Evolutionary conservation across 1,140 invertebrate genomes (phyloP), one percentile per base, ranked within the genome.

Genomic region (Mylabris phalerata): DNA sequence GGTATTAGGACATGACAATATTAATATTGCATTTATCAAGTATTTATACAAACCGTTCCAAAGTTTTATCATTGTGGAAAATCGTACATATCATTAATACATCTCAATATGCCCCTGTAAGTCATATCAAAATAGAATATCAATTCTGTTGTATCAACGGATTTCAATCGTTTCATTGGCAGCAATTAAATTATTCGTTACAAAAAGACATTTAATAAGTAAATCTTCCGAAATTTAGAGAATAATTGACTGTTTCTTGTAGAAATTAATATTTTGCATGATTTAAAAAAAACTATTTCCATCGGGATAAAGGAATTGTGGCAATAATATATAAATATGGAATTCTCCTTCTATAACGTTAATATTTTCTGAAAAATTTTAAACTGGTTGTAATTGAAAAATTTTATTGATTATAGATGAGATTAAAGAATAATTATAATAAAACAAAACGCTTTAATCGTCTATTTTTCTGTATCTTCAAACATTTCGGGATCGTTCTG

Each of bases 401-500:
- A 46, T 38, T 55, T 48, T 55, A 48, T 32, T 43, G 39, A 56
- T 32, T 7, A 32, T 32, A 32, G 32, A 32, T 32, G 32, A 32
- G 19, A 19, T 19, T 32, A 32, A 32, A 32, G 32, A 32, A 2
- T 19, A 19, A 32, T 32, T 32, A 32, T 5, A 32, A 32, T 32
- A 5, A 39, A 56, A 49, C 42, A 48, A 57, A 55, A 48, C 25
- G 44, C 57, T 45, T 57, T 57, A 47, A 55, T 25, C 47, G 52
- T 55, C 19, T 13, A 43, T 24, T 52, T 25, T 9, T 48, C 11
- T 10, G 0, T 42, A 9, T 63, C 48, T 11, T 62, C 60, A 54
- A 51, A 25, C 4, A 51, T 39, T 4, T 60, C 60, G 10, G 49
- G 57, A 45, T 58, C 45, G 39, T 61, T 65, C 32, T 65, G 56